Conservation (phyloP, 2,888 invertebrate genomes). For the Thera obeliscata region DNA sequence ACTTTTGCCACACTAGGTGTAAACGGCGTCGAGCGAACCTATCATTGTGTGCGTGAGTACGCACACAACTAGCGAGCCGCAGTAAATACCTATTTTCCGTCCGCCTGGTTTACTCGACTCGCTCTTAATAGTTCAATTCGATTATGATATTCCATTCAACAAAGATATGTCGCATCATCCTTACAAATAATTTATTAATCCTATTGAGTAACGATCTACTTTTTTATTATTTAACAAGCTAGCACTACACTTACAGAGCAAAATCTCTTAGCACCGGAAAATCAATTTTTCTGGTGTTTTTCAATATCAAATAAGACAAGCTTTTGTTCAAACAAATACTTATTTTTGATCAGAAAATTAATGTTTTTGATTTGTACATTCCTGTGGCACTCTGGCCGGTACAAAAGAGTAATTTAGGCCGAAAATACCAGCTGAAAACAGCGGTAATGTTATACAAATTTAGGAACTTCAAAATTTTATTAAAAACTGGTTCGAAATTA, state of each 20-base stretch:
- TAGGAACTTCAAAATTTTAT: conserved; percentile 44
- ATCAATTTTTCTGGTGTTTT: neutral
- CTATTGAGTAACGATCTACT: conserved; percentile 58
- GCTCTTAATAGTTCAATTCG: conserved; percentile 21
- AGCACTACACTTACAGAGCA: conserved; percentile 33
- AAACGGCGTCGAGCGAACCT: too few species aligned
- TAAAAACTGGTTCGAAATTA: conserved; percentile 11
- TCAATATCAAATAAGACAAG: neutral
- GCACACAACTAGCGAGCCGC: too few species aligned
- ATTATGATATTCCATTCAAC: conserved; percentile 35
- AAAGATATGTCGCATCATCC: conserved; percentile 63
- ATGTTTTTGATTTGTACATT: neutral
- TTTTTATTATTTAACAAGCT: conserved; percentile 47
- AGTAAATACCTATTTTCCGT: too few species aligned
- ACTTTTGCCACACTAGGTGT: too few species aligned
- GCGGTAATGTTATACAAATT: conserved; percentile 36
- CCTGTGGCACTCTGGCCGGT: conserved; percentile 46
- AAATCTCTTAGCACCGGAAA: neutral
- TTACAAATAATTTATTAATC: conserved; percentile 40
- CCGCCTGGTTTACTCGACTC: too few species aligned
- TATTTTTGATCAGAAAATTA: neutral
- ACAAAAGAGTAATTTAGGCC: conserved; percentile 46
- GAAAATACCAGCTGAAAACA: conserved; percentile 22
- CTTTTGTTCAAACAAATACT: too few species aligned
- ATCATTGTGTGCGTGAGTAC: too few species aligned